These are phyloP conservation scores for Semaprochilodus insignis DNA, from an alignment of 2,797 vertebrate species.

Conservation along the genomic window DNA sequence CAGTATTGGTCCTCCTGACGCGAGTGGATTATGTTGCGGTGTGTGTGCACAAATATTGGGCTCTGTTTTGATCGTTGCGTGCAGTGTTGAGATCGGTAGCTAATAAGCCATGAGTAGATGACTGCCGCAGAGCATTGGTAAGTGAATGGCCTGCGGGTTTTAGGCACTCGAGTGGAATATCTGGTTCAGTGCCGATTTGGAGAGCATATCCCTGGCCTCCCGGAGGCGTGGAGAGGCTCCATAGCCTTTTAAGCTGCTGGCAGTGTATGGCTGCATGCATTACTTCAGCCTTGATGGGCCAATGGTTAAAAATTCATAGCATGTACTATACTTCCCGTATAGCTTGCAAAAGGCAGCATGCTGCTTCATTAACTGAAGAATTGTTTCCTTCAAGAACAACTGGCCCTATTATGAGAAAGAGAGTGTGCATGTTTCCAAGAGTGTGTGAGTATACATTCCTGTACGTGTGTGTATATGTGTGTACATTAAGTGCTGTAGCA, in stretches of 20 bases:
- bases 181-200: slow-evolving; percentile 66
- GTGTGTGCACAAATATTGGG: slow-evolving; percentile 69
- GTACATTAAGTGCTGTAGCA: not conserved
- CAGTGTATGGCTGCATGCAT: slow-evolving; percentile 20
- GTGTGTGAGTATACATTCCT: slow-evolving; percentile 4
- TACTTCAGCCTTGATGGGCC: slow-evolving; percentile 22
- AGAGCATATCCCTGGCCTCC: slow-evolving; percentile 59
- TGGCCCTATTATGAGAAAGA: not conserved
- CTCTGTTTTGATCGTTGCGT: slow-evolving; percentile 72
- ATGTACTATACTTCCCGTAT: not conserved
- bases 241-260: slow-evolving; percentile 59
- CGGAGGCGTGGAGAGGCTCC: slow-evolving; percentile 61
- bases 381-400: not conserved
- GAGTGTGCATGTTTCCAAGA: not conserved
- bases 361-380: not conserved
- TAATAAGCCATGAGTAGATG: slow-evolving; percentile 63
- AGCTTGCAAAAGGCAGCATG: not conserved
- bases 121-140: slow-evolving; percentile 51
- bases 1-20: slow-evolving; percentile 68
- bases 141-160: slow-evolving; percentile 57
- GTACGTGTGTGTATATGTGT: not conserved
- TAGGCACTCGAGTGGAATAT: slow-evolving; percentile 64
- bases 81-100: slow-evolving; percentile 61
- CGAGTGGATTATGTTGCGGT: slow-evolving; percentile 61
- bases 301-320: slow-evolving; percentile 39